Conservation (phyloP, 2,113 vertebrate species). For the Stigmatopora nigra region DNA sequence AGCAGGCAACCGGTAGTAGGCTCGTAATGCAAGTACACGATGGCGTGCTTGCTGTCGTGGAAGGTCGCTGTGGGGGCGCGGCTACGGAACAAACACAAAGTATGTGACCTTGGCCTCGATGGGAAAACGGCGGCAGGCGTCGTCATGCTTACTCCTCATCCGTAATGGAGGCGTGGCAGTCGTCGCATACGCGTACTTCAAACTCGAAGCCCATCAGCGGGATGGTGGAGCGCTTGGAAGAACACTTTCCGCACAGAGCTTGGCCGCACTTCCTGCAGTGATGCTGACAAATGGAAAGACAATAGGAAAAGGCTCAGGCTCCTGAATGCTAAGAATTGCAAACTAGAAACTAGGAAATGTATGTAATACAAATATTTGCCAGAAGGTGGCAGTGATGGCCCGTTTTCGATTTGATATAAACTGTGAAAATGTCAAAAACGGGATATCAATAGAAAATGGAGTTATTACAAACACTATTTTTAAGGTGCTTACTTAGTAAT, state of each 20-base stretch:
- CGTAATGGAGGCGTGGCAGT: constrained; percentile 89
- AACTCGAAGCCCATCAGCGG: constrained; percentile 98
- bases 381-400: no score
- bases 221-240: constrained; percentile 90
- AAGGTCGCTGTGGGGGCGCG: constrained; percentile 92
- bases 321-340: no score
- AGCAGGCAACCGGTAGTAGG: constrained; percentile 87
- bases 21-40: constrained; percentile 90
- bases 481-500: no score
- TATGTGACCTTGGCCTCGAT: not conserved
- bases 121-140: not conserved
- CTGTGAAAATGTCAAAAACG: no score
- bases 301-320: not conserved
- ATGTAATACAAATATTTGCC: no score
- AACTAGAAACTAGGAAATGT: no score
- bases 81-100: constrained; percentile 54
- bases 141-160: constrained; percentile 89
- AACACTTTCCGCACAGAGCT: constrained; percentile 93
- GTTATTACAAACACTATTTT: no score
- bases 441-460: no score
- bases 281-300: constrained; percentile 70
- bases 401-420: no score
- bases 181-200: constrained; percentile 91
- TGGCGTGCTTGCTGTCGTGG: constrained; percentile 91
- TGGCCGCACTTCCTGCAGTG: constrained; percentile 96